Base-by-base conservation (phyloP, 2,113 vertebrate genomes). In the Piliocolobus tephrosceles region DNA sequence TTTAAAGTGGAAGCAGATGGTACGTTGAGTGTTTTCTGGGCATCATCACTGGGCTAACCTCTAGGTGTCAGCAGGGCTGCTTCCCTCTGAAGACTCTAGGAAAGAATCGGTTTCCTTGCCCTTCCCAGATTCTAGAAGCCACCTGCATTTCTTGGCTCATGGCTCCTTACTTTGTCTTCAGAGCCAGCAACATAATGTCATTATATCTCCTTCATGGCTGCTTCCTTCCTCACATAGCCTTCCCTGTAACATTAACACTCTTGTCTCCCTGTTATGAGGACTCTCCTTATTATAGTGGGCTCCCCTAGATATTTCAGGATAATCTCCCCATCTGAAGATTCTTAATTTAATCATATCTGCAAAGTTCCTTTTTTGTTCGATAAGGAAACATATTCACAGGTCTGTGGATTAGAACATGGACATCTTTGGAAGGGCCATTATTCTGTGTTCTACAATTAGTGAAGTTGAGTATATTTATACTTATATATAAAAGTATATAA, bases 401-500 rank as follows among this genome's bases (percentile, higher is more conserved):
- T 70, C 5, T n/a, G 1, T 5, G 9, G 22, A 80, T 82, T 88
- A 91, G 55, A 79, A 86, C 25, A 1, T 12, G 17, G 38, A 61
- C 50, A 22, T 92, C 64, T 57, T 50, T 50, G 55, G 18, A 4
- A 5, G 47, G 61, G 5, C 3, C 11, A 20, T 81, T 81, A 52
- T 78, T 88, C 73, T 73, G n/a, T 91, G 38, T 91, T 55, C 52
- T 43, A 78, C 45, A 86, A 73, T 90, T 93, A 95, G 43, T 52
- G 50, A 81, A 96, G 22, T n/a, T 50, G 57, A 87, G 11, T 73
- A 40, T 86, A 50, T 92, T 95, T 96, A 90, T 35, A 78, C 30
- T 32, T 30, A 14, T 32, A 64, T 30, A 30, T 64, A 55, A 55
- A 55, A 55, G 18, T 55, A 6, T 92, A 23, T 92, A 57, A 76